Percentiles rank a stretch among this genome's conserved stretches.
These are phyloP conservation scores for Aspidoscelis tigris DNA, from an alignment of 2,113 vertebrate species.

Conservation along the genomic window DNA sequence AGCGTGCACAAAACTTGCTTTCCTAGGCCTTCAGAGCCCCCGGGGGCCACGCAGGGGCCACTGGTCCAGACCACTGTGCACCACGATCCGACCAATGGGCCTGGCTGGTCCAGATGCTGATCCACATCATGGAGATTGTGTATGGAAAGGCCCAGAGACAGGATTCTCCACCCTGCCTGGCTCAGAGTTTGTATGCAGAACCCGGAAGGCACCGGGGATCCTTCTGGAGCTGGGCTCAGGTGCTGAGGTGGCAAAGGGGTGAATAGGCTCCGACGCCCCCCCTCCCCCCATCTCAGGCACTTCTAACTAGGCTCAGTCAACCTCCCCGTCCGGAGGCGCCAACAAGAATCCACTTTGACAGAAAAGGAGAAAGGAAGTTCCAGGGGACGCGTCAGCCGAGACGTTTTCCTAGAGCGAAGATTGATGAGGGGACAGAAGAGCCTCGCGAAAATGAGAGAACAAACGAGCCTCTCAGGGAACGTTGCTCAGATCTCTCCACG, in stretches of 20 bases:
- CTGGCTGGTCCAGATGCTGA: too few relatives aligned
- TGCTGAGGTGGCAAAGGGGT: neutral
- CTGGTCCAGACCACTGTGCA: too few relatives aligned
- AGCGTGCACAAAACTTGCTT: too few relatives aligned
- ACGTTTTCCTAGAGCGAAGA: neutral
- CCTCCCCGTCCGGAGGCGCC: neutral
- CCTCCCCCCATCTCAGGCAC: neutral
- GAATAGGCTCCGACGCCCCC: neutral
- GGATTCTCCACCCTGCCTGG: too few relatives aligned
- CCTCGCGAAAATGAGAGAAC: neutral
- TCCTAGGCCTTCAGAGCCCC: too few relatives aligned
- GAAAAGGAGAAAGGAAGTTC: neutral
- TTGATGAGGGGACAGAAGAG: neutral
- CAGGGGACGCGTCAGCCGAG: neutral
- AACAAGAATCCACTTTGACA: neutral
- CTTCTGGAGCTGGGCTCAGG: neutral
- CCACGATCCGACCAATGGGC: too few relatives aligned
- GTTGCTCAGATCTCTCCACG: neutral
- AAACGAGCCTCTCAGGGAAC: neutral
- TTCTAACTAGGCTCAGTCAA: neutral
- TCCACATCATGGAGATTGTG: too few relatives aligned
- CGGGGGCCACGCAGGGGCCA: too few relatives aligned
- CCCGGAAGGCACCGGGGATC: neutral
- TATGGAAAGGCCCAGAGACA: too few relatives aligned
- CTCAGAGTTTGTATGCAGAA: neutral